Evolutionary conservation across 2,888 invertebrate genomes (phyloP).

Genomic region (Drosophila atripex): DNA sequence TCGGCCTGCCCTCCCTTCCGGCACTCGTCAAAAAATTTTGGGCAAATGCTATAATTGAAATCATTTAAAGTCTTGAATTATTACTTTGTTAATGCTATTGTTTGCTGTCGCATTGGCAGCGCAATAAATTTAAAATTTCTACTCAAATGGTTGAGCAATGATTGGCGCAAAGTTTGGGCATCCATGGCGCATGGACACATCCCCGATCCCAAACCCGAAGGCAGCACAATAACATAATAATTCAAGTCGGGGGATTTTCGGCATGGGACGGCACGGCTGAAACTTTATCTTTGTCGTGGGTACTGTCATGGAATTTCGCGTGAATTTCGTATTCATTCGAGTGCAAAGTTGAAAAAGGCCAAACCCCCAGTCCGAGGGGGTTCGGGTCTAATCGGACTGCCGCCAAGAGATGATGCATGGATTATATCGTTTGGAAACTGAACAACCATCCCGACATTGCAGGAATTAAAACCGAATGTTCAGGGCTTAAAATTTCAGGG

Average conservation of each 20-base stretch:
- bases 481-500: constrained; percentile 32
- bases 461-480: constrained; percentile 44
- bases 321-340: constrained; percentile 59
- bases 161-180: constrained; percentile 48
- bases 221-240: constrained; percentile 49
- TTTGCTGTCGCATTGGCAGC: constrained; percentile 33
- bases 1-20: background rate
- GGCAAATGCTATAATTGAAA: constrained; percentile 30
- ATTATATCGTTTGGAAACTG: constrained; percentile 51
- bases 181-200: background rate
- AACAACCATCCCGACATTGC: constrained; percentile 28
- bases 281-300: constrained; percentile 41
- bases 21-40: constrained; percentile 16
- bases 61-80: constrained; percentile 27
- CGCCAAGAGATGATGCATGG: constrained; percentile 44
- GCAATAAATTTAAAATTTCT: constrained; percentile 62
- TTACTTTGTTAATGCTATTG: constrained; percentile 45
- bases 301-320: constrained; percentile 51
- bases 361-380: constrained; percentile 30
- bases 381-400: constrained; percentile 40
- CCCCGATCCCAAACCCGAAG: constrained; percentile 16
- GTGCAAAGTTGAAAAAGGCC: constrained; percentile 58
- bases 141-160: constrained; percentile 64
- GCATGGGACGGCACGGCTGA: constrained; percentile 3
- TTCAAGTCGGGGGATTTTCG: constrained; percentile 48